These are phyloP conservation scores for Drosophila rufa DNA, from an alignment of 1,140 invertebrate species.

Conservation along the genomic window DNA sequence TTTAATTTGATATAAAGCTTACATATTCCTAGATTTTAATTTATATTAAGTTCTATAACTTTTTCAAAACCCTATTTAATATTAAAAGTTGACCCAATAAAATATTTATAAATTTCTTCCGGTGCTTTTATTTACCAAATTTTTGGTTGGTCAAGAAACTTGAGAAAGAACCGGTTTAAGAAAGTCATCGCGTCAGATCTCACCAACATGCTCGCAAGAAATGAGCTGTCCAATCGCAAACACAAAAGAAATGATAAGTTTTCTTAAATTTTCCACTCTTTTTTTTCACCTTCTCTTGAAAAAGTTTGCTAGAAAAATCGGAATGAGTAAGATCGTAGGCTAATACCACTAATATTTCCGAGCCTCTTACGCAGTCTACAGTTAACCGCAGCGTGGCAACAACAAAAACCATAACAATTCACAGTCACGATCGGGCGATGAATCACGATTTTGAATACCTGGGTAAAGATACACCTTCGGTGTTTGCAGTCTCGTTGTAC, in stretches of 20 bases:
- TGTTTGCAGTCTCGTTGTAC: slow-evolving; percentile 56
- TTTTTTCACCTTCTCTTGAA: neutral
- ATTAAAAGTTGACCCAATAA: too few relatives aligned
- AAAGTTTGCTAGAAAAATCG: slow-evolving; percentile 35
- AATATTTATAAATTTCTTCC: neutral
- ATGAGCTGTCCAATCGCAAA: slow-evolving; percentile 15
- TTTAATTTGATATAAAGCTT: neutral
- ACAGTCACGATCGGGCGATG: slow-evolving; percentile 54
- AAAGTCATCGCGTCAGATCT: slow-evolving; percentile 43
- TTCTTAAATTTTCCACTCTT: neutral
- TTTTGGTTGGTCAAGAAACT: slow-evolving; percentile 37
- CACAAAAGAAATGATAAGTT: slow-evolving; percentile 39
- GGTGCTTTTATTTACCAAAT: slow-evolving; percentile 32
- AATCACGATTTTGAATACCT: slow-evolving; percentile 63
- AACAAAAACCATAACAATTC: slow-evolving; percentile 27
- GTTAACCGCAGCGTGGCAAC: slow-evolving; percentile 47
- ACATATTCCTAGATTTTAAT: neutral
- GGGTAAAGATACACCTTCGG: slow-evolving; percentile 15
- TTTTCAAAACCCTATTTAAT: neutral
- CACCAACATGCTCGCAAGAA: neutral
- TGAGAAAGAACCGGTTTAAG: slow-evolving; percentile 66
- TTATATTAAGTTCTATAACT: neutral
- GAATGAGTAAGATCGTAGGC: slow-evolving; percentile 55
- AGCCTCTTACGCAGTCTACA: slow-evolving; percentile 64
- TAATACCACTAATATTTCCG: slow-evolving; percentile 9